Conservation (phyloP, 2,888 invertebrate genomes). For the Drosophila acutilabella region DNA sequence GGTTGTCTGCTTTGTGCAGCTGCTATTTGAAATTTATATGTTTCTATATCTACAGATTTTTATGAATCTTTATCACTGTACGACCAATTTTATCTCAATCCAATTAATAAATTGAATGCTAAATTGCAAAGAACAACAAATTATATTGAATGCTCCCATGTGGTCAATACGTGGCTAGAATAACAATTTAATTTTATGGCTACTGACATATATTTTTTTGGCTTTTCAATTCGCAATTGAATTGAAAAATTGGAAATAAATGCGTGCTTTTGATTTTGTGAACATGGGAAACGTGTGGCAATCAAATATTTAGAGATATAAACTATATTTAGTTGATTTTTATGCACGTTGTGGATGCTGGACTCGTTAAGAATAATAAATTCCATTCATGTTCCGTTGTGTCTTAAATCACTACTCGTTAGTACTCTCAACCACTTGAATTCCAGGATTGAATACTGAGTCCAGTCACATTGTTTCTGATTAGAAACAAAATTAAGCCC, state of each 20-base stretch:
- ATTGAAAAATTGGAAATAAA: conserved; percentile 9
- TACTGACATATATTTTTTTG: neutral
- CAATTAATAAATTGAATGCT: conserved; percentile 68
- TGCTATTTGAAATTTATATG: conserved; percentile 33
- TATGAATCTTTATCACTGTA: conserved; percentile 7
- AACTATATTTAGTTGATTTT: neutral
- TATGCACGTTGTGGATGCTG: neutral
- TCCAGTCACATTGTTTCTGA: too few relatives aligned
- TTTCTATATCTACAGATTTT: conserved; percentile 10
- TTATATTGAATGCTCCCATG: conserved; percentile 38
- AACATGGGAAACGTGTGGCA: neutral
- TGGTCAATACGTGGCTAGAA: conserved; percentile 28
- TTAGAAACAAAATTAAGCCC: too few relatives aligned
- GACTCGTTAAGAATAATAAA: neutral
- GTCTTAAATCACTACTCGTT: neutral
- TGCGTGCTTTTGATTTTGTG: neutral
- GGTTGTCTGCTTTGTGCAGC: conserved; percentile 65
- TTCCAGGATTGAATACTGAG: too few relatives aligned
- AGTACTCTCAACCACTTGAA: too few relatives aligned
- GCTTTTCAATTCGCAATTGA: neutral
- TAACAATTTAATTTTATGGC: conserved; percentile 30
- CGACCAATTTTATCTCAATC: conserved; percentile 21
- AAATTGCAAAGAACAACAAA: conserved; percentile 47
- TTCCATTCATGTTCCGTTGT: neutral
- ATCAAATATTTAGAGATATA: neutral